These are phyloP conservation scores for Atopsyche davidsoni DNA, from an alignment of 1,140 invertebrate species.

Conservation along the genomic window DNA sequence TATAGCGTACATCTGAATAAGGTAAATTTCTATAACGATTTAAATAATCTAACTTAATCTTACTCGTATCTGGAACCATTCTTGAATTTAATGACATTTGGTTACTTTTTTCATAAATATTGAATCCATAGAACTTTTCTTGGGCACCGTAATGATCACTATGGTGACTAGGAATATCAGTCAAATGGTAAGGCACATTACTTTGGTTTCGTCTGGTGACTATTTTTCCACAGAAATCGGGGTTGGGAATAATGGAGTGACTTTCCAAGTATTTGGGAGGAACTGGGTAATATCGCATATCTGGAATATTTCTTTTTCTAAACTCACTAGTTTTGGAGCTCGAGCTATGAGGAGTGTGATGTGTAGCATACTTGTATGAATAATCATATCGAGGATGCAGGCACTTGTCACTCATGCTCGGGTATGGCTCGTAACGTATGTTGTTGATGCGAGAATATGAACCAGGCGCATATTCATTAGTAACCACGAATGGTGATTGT, in stretches of 20 bases:
- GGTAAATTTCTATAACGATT: slow-evolving; percentile 14
- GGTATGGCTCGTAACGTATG: slow-evolving; percentile 41
- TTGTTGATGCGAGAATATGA: slow-evolving; percentile 37
- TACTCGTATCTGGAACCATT: slow-evolving; percentile 9
- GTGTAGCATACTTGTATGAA: slow-evolving; percentile 3
- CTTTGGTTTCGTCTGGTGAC: slow-evolving; percentile 8
- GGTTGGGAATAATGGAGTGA: slow-evolving; percentile 4
- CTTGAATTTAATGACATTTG: slow-evolving; percentile 5
- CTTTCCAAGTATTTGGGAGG: slow-evolving; percentile 39
- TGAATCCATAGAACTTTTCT: slow-evolving; percentile 12
- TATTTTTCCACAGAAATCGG: slow-evolving; percentile 6
- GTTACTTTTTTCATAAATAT: slow-evolving; percentile 13
- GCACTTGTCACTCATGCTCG: slow-evolving; percentile 12
- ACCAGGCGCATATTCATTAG: slow-evolving; percentile 10
- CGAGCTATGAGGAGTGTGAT: slow-evolving; percentile 24
- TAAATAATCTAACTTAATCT: slow-evolving; percentile 19
- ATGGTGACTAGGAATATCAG: slow-evolving; percentile 7
- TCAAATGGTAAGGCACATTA: slow-evolving; percentile 2
- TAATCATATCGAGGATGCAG: slow-evolving; percentile 15
- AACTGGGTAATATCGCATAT: slow-evolving; percentile 37
- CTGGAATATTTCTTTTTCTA: slow-evolving; percentile 25
- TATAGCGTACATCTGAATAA: slow-evolving; percentile 18
- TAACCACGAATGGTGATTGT: slow-evolving; percentile 8
- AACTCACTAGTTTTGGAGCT: slow-evolving; percentile 14
- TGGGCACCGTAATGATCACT: slow-evolving; percentile 9